Percentiles rank a stretch among this genome's conserved stretches.
phyloP scores from a whole-genome alignment of 1,140 invertebrate genomes.

The Euura lappo region DNA sequence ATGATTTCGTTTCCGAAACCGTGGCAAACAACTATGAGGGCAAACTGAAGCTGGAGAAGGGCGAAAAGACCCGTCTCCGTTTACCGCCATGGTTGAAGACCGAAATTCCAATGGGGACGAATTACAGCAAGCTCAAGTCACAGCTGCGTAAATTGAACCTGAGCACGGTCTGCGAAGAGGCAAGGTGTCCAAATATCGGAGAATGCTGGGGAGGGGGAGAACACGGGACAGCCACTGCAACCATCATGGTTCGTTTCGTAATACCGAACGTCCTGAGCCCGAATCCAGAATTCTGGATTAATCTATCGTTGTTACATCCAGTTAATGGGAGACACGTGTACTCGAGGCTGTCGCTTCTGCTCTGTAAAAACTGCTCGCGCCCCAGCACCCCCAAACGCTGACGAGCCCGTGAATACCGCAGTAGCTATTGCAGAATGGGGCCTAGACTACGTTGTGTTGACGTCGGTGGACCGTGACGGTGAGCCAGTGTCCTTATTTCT shows the following conservation, averaged over 20 bases:
- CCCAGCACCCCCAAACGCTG: slow-evolving; percentile 89
- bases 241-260: slow-evolving; percentile 81
- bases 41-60: slow-evolving; percentile 84
- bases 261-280: neutral
- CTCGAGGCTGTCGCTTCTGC: slow-evolving; percentile 94
- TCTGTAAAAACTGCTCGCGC: slow-evolving; percentile 95
- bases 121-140: slow-evolving; percentile 85
- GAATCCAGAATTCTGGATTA: slow-evolving; percentile 17
- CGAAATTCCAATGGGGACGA: slow-evolving; percentile 89
- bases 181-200: slow-evolving; percentile 98
- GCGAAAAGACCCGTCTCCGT: slow-evolving; percentile 80
- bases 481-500: slow-evolving; percentile 21
- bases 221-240: slow-evolving; percentile 86
- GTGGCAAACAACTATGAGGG: slow-evolving; percentile 69
- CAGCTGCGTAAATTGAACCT: slow-evolving; percentile 89
- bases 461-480: slow-evolving; percentile 98
- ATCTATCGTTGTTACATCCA: slow-evolving; percentile 41
- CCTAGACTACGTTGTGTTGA: slow-evolving; percentile 96
- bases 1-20: slow-evolving; percentile 45
- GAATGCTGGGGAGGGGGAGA: slow-evolving; percentile 98
- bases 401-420: slow-evolving; percentile 94
- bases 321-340: slow-evolving; percentile 93
- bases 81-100: slow-evolving; percentile 98
- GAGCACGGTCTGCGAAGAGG: slow-evolving; percentile 98
- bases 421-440: slow-evolving; percentile 93